Conservation (phyloP, 2,888 invertebrate genomes). For the Torymus texanus region DNA sequence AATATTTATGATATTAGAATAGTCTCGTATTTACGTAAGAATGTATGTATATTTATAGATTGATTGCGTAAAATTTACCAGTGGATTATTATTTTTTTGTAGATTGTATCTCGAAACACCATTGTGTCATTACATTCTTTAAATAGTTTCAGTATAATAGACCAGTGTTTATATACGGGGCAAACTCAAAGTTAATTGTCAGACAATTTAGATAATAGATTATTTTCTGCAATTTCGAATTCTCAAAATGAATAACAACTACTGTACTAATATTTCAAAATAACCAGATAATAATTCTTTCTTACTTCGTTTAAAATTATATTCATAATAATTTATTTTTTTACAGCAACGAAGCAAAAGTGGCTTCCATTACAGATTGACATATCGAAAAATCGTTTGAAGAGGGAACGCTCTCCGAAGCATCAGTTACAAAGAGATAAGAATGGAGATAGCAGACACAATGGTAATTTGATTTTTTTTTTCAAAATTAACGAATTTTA, state of each 20-base stretch:
- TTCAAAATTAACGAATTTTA: background rate
- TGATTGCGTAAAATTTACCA: slow-evolving; percentile 10
- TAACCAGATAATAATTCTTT: too few relatives aligned
- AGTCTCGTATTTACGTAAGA: too few relatives aligned
- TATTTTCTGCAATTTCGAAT: too few relatives aligned
- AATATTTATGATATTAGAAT: too few relatives aligned
- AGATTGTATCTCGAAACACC: background rate
- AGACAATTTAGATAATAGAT: too few relatives aligned
- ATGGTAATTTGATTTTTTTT: slow-evolving; percentile 39
- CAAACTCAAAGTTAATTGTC: too few relatives aligned
- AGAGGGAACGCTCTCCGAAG: slow-evolving; percentile 79
- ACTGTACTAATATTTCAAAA: too few relatives aligned
- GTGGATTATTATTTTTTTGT: slow-evolving; percentile 14
- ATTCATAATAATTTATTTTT: background rate
- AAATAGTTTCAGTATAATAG: background rate
- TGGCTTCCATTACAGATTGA: slow-evolving; percentile 96
- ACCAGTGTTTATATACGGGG: too few relatives aligned
- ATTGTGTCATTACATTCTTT: background rate
- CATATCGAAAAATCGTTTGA: slow-evolving; percentile 82
- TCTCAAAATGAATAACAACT: too few relatives aligned
- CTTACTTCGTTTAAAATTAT: background rate
- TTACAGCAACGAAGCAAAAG: slow-evolving; percentile 81
- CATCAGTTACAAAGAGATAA: slow-evolving; percentile 70
- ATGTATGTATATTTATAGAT: background rate
- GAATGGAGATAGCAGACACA: slow-evolving; percentile 68